These are phyloP conservation scores for Antigone vipio DNA, from an alignment of 2,113 vertebrate genomes.

Conservation along the genomic window DNA sequence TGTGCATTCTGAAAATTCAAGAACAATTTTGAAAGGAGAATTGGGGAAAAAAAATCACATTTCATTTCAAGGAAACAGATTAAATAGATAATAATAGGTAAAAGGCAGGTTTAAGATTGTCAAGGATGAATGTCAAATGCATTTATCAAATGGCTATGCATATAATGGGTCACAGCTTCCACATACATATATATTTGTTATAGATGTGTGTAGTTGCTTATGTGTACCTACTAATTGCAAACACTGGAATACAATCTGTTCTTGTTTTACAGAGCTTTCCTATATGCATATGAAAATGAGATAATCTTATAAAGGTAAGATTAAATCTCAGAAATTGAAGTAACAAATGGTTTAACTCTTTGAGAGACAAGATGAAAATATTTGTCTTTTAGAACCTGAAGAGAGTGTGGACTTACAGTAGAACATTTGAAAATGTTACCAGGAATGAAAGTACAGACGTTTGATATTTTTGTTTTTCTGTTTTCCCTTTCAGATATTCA, in stretches of 20 bases:
- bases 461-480: not conserved
- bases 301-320: not conserved
- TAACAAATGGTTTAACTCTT: not conserved
- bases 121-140: not conserved
- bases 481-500: not conserved
- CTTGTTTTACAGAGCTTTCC: not conserved
- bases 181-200: not conserved
- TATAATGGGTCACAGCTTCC: not conserved
- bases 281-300: not conserved
- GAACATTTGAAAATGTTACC: not conserved
- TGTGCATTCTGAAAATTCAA: constrained; percentile 5
- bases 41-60: not conserved
- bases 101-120: not conserved
- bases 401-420: not conserved
- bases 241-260: not conserved
- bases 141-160: not conserved
- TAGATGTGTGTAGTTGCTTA: not conserved
- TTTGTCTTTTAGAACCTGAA: not conserved
- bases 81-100: not conserved
- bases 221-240: not conserved
- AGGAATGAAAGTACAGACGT: not conserved
- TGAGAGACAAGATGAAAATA: not conserved
- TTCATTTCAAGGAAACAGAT: not conserved
- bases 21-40: not conserved
- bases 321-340: not conserved